These are phyloP conservation scores for Balanococcus diminutus DNA, from an alignment of 2,888 invertebrate species.

Conservation along the genomic window DNA sequence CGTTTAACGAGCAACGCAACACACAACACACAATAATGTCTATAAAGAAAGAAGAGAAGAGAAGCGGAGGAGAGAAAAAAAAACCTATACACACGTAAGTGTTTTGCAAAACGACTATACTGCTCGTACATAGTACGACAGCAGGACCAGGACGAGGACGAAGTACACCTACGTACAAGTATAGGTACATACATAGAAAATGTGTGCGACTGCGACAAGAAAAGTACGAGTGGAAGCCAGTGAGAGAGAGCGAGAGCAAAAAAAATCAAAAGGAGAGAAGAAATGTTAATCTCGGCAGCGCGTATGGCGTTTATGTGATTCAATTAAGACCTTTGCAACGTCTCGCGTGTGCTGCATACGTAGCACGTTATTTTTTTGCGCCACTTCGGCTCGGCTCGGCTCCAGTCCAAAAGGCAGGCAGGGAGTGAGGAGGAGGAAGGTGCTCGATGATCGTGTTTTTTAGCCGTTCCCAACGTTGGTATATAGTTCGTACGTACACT, in stretches of 20 bases:
- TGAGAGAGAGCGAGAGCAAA: background rate
- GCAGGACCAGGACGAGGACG: too few relatives aligned
- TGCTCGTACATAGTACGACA: too few relatives aligned
- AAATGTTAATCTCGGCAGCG: constrained; percentile 23
- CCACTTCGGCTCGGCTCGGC: too few relatives aligned
- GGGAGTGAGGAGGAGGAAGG: background rate
- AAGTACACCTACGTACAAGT: too few relatives aligned
- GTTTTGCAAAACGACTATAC: constrained; percentile 15
- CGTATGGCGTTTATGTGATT: constrained; percentile 31
- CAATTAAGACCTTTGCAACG: constrained; percentile 10
- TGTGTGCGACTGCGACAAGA: background rate
- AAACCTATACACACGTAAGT: background rate
- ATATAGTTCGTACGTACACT: background rate
- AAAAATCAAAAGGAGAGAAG: background rate
- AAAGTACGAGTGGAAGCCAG: background rate
- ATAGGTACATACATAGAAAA: too few relatives aligned
- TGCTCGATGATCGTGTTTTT: background rate
- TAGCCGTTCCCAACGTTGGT: background rate
- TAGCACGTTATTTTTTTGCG: background rate
- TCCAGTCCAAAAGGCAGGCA: background rate
- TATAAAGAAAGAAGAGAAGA: background rate
- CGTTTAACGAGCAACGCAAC: background rate
- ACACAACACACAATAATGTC: background rate
- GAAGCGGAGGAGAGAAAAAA: too few relatives aligned
- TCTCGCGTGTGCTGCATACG: constrained; percentile 6